Conservation (phyloP, 2,113 vertebrate genomes). For the Emydocephalus ijimae region DNA sequence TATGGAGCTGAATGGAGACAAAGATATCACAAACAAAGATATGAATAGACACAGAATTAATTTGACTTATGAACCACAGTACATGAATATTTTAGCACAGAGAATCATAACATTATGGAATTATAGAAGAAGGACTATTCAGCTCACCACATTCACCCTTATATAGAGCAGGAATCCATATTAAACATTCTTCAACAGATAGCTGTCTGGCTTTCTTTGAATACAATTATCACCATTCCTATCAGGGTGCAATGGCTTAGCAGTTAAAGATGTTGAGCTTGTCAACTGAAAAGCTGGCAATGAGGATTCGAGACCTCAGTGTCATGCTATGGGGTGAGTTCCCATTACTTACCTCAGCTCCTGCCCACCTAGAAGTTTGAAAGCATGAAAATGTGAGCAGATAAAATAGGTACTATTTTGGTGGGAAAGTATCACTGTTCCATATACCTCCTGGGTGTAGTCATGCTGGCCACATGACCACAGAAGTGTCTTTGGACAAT, state of each 20-base stretch:
- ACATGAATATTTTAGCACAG: not conserved
- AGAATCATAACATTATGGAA: not conserved
- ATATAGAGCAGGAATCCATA: not conserved
- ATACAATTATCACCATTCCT: not conserved
- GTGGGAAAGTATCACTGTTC: not conserved
- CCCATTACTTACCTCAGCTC: not conserved
- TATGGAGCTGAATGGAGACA: not conserved
- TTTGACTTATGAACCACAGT: not conserved
- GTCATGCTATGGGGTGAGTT: not conserved
- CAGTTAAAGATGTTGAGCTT: not conserved
- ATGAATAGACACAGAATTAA: not conserved
- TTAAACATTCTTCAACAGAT: not conserved
- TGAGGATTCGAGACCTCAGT: not conserved
- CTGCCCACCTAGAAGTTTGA: not conserved
- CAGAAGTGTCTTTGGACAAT: not conserved
- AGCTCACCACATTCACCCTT: not conserved
- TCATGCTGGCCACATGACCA: not conserved
- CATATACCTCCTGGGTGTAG: not conserved
- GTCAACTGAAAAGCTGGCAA: no score
- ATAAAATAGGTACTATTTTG: not conserved
- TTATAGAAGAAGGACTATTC: not conserved
- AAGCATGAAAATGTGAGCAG: not conserved
- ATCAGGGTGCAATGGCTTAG: not conserved
- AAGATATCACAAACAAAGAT: not conserved
- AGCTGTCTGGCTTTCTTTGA: not conserved